Base-by-base conservation (phyloP, 1,140 invertebrate genomes). In the Drosophila pruinosa region DNA sequence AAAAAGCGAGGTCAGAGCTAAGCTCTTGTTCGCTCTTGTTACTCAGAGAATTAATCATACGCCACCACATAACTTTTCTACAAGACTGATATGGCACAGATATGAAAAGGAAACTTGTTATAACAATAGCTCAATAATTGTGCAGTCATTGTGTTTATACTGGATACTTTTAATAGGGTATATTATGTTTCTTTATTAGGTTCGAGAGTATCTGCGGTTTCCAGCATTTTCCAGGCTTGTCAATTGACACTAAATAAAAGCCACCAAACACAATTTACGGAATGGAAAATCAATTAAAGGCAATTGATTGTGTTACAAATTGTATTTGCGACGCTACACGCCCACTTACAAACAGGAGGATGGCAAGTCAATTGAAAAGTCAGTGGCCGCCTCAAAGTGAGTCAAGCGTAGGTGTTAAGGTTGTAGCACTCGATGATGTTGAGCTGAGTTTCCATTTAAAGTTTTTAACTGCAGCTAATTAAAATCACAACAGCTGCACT, bases 221-320 rank as follows among this genome's bases (percentile, higher is more conserved):
- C 22, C 17, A 45, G 41, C 6, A 12, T 43, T 14, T n/a, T 43
- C 17, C 22, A 12, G 10, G 21, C 4, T 12, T 24, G 3, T 10
- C 43, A 45, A 26, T 47, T 47, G 43, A 26, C 12, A 47, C 22
- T 12, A 34, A 34, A 34, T 34, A 64, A 73, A 43, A 41, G 50
- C 54, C 61, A 38, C 63, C 38, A 39, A 52, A 59, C 43, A 48
- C 65, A 74, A 48, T 72, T 41, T 58, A 56, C 19, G 57, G 71
- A 77, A 76, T 86, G 76, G 61, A 73, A 88, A 82, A 82, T 63
- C 82, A 88, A 88, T 88, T 88, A 88, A 82, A 45, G 45, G 41
- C 70, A 88, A 88, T 88, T 88, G 74, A 67, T 61, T 78, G 57
- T 56, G 31, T 52, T 77, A 41, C 57, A 76, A 47, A 68, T 57